Evolutionary conservation across 2,797 vertebrate genomes (phyloP), one percentile per base, ranked within the genome.

Genomic region (Hoplostethus mediterraneus): DNA sequence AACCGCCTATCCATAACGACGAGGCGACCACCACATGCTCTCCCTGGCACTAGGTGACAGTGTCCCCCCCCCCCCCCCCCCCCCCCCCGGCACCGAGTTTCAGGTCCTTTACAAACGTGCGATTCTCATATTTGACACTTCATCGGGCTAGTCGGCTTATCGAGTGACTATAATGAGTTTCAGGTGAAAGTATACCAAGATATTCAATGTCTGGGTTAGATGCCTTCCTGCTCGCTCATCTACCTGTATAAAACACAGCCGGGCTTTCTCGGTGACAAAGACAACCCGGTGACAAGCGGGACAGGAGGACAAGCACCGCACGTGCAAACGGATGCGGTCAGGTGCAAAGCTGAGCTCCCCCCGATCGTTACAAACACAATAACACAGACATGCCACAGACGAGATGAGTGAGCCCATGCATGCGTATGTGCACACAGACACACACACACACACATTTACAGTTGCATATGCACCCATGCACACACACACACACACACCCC

Each of bases 371-470:
- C n/a, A 48, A 48, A 48, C 47, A 48, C 2, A n/a, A n/a, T n/a
- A 16, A 16, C 5, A n/a, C 47, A 48, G 4, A 11, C 16, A 63
- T 30, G 62, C 21, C 21, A 10, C 49, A 25, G 36, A 56, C 33
- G 31, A 61, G 53, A n/a, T 42, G 48, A 10, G 16, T 61, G 55
- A 63, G n/a, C 36, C 67, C 42, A 59, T 61, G n/a, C 36, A 63
- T 57, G n/a, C 36, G 9, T 28, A 45, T 48, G 16, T 52, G 17
- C 25, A 42, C 6, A 45, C 54, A 17, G 52, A n/a, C 25, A 42
- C 6, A 52, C 30, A 45, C 54, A 17, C 57, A n/a, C 25, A 42
- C 6, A 52, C 30, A 14, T 21, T 21, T 21, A 21, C 21, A 1
- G 21, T 21, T 21, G 21, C 21, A 21, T 21, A 21, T 21, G 25